Conservation (phyloP, 2,888 invertebrate genomes). For the Sceliomorpha sp. region DNA sequence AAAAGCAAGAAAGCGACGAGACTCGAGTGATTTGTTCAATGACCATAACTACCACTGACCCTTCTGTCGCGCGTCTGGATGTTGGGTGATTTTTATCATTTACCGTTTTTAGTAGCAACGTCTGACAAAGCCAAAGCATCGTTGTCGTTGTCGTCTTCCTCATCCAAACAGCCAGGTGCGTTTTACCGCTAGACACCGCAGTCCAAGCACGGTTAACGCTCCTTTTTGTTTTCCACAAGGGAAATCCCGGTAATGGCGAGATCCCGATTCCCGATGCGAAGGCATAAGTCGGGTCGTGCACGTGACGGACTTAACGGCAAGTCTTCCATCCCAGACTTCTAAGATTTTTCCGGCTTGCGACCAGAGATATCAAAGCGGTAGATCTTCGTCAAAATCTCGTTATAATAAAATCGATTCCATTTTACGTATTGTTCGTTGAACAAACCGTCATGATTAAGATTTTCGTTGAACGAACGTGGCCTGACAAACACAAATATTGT, state of each 20-base stretch:
- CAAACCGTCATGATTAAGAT: conserved; percentile 33
- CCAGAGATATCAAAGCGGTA: conserved; percentile 48
- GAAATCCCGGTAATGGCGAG: conserved; percentile 54
- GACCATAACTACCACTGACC: conserved; percentile 12
- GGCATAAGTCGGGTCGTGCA: conserved; percentile 52
- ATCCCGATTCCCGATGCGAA: conserved; percentile 54
- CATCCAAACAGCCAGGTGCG: conserved; percentile 23
- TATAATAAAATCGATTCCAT: conserved; percentile 49
- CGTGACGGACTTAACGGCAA: conserved; percentile 55
- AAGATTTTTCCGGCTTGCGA: conserved; percentile 32
- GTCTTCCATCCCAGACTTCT: conserved; percentile 40
- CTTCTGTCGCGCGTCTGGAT: conserved; percentile 16
- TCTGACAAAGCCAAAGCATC: conserved; percentile 6
- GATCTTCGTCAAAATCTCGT: conserved; percentile 56
- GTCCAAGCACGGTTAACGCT: conserved; percentile 48
- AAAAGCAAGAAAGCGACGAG: conserved; percentile 1
- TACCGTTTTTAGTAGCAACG: conserved; percentile 12
- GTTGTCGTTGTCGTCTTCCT: too few relatives aligned
- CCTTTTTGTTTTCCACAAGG: conserved; percentile 55
- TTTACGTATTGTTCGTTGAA: conserved; percentile 30
- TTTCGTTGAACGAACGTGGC: too few relatives aligned
- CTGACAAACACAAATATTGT: too few relatives aligned
- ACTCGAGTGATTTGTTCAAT: conserved; percentile 4
- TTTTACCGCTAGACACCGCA: conserved; percentile 28
- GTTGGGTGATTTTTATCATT: conserved; percentile 32